A percentile compares a stretch with the other conserved stretches of the same genome.
Conservation (phyloP, 1,140 invertebrate genomes). For the Glomeris maerens region DNA sequence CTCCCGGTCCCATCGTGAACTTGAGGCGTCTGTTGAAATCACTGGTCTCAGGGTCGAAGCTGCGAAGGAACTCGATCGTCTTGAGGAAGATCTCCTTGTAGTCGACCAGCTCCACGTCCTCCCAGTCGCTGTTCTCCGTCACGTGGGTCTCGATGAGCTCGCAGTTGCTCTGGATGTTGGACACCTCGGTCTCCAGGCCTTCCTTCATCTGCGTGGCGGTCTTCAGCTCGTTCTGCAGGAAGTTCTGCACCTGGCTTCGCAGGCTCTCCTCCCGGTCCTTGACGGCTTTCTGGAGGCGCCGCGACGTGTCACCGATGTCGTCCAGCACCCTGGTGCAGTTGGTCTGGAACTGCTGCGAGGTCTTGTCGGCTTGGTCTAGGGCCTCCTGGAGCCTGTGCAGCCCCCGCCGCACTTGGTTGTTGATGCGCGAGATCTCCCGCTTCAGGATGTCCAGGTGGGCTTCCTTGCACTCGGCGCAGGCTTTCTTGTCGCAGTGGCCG, state of each 20-base stretch:
- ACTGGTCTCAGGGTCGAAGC: constrained; percentile 73
- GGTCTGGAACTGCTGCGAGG: constrained; percentile 61
- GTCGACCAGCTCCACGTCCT: constrained; percentile 69
- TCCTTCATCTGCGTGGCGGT: constrained; percentile 74
- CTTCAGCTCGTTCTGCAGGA: constrained; percentile 63
- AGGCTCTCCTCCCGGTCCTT: constrained; percentile 81
- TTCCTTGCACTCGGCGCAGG: constrained; percentile 71
- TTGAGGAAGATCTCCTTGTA: constrained; percentile 88
- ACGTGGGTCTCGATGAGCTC: constrained; percentile 91
- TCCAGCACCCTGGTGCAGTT: constrained; percentile 73
- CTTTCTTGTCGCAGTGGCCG: constrained; percentile 87
- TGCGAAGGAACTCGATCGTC: constrained; percentile 75
- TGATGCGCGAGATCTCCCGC: constrained; percentile 82
- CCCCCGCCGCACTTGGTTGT: constrained; percentile 76
- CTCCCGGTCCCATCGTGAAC: constrained; percentile 70
- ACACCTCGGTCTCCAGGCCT: constrained; percentile 79
- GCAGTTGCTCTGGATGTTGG: constrained; percentile 86
- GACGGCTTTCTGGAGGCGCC: constrained; percentile 71
- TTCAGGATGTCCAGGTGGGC: constrained; percentile 91
- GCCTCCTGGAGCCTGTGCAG: constrained; percentile 73
- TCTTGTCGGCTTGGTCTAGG: constrained; percentile 65
- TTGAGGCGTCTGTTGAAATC: constrained; percentile 72
- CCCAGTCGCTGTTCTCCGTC: constrained; percentile 46
- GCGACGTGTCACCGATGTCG: constrained; percentile 81
- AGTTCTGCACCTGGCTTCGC: constrained; percentile 74